phyloP scores from a whole-genome alignment of 2,113 vertebrate species.

The Phalacrocorax carbo region DNA sequence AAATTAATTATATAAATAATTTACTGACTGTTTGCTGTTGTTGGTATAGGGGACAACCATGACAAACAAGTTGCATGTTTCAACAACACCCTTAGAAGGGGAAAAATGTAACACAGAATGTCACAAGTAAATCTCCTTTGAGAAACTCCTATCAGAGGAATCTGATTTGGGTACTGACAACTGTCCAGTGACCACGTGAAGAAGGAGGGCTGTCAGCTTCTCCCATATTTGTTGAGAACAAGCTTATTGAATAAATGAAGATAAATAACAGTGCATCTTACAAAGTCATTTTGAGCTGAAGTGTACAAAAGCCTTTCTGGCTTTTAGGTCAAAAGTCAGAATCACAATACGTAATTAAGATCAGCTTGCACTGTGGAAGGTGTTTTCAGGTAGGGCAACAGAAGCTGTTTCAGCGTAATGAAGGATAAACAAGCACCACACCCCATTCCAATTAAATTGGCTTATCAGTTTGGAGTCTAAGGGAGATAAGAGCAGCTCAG shows the following conservation, averaged over 20 bases:
- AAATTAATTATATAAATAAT: slow-evolving; percentile 8
- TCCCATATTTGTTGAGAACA: background rate
- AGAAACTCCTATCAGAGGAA: background rate
- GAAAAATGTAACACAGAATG: background rate
- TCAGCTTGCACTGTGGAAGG: background rate
- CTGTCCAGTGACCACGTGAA: background rate
- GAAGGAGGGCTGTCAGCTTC: background rate
- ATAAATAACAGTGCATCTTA: background rate
- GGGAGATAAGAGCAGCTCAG: background rate
- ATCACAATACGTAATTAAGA: background rate
- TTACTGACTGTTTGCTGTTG: background rate
- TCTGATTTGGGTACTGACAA: background rate
- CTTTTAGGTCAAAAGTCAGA: background rate
- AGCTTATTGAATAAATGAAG: background rate
- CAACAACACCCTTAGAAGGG: background rate
- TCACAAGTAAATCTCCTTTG: background rate
- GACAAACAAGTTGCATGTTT: background rate
- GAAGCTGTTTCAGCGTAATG: background rate
- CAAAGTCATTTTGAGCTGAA: background rate
- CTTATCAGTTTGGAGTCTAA: slow-evolving; percentile 16
- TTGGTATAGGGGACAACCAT: background rate
- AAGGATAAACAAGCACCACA: background rate
- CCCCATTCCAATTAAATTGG: background rate
- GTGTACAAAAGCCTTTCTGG: background rate
- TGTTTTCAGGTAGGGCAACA: background rate